Base-by-base conservation (phyloP, 1,140 invertebrate genomes). In the Agraylea sexmaculata region DNA sequence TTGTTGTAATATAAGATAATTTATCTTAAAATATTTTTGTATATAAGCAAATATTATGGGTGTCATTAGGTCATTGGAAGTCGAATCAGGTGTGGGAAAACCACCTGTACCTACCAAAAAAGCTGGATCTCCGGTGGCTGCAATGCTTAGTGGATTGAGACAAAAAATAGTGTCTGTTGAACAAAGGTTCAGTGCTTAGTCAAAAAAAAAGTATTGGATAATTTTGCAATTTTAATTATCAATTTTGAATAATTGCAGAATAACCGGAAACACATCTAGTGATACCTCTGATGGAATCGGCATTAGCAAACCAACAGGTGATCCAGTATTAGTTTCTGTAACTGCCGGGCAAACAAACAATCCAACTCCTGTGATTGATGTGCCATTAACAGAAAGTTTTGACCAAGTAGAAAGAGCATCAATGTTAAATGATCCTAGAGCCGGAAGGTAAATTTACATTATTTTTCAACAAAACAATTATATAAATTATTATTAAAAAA, bases 41-140 rank as follows among this genome's bases (percentile, higher is more conserved):
- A 19, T 35, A 10, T 35, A 5, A 5, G 11, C 18, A n/a, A n/a
- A n/a, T n/a, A n/a, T n/a, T n/a, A n/a, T n/a, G n/a, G n/a, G n/a
- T n/a, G n/a, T n/a, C n/a, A n/a, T 10, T 25, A 49, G 47, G 40
- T 40, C 47, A 30, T 32, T 49, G 15, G 47, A 49, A 25, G 47
- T 43, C 7, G 47, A 49, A 25, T 30, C 30, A 13, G 42, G 37
- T 2, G 37, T 30, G 12, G 27, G 15, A 51, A 78, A 78, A 56
- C 75, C 75, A 11, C 64, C 59, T 37, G 66, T 77, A 44, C 70
- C 74, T 27, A 53, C 70, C 27, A 78, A 77, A 55, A 78, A 78
- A 46, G 72, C 73, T 2, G 64, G 68, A 11, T 58, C 65, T 0
- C 59, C 60, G 8, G 64, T 66, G 16, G 58, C 69, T 6, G 43